Evolutionary conservation across 2,113 vertebrate species (phyloP).

Genomic region (Anolis sagrei): DNA sequence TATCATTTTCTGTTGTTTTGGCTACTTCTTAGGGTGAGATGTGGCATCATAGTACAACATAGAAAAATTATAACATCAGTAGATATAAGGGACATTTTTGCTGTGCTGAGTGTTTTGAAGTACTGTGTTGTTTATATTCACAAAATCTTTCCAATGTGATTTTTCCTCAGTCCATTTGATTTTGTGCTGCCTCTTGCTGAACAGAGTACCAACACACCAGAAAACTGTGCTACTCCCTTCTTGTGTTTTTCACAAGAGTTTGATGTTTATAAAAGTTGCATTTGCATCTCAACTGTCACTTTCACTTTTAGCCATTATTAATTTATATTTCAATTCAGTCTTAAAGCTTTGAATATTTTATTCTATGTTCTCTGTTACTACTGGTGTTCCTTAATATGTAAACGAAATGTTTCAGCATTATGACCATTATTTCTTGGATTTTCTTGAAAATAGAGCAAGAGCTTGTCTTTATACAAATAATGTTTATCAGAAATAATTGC

Average conservation of each 20-base stretch:
- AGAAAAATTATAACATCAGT: neutral
- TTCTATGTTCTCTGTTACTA: neutral
- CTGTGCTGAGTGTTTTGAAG: neutral
- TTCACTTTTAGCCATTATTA: neutral
- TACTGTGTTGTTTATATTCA: neutral
- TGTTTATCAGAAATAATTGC: constrained; percentile 16
- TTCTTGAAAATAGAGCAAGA: neutral
- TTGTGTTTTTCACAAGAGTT: neutral
- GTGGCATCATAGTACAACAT: neutral
- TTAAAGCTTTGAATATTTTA: neutral
- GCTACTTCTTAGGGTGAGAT: neutral
- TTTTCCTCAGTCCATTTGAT: neutral
- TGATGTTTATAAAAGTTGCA: neutral
- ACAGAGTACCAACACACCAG: neutral
- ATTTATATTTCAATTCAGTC: neutral
- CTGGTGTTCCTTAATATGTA: neutral
- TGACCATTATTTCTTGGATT: neutral
- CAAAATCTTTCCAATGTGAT: neutral
- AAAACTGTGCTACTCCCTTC: neutral
- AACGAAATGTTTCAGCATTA: neutral
- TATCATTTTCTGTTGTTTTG: neutral
- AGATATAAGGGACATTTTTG: neutral
- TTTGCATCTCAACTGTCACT: neutral
- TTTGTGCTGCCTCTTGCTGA: neutral
- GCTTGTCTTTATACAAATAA: neutral